Evolutionary conservation across 2,113 vertebrate species (phyloP).

Genomic region (Polypterus bichir): DNA sequence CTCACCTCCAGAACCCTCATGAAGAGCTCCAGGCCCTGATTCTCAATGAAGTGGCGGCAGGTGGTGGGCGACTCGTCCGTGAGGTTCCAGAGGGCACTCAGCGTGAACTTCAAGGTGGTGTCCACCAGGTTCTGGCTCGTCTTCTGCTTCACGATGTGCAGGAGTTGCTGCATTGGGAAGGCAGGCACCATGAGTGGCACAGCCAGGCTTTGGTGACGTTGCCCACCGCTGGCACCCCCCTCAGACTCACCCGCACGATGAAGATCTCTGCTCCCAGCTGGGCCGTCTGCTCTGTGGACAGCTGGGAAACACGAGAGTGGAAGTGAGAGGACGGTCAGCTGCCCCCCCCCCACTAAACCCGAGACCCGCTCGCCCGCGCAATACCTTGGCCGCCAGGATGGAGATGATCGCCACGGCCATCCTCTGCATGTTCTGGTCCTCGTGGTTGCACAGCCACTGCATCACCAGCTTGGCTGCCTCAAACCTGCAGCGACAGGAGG

Average conservation of each 20-base stretch:
- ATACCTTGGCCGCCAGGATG: conserved; percentile 92
- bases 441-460: conserved; percentile 98
- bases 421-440: conserved; percentile 98
- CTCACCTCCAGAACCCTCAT: conserved; percentile 92
- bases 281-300: conserved; percentile 94
- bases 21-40: conserved; percentile 92
- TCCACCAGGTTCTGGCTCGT: conserved; percentile 84
- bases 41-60: conserved; percentile 95
- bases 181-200: not conserved
- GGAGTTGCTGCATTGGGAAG: conserved; percentile 67
- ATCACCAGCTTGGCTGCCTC: conserved; percentile 97
- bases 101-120: conserved; percentile 91
- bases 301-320: conserved; percentile 40
- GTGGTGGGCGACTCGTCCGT: conserved; percentile 98
- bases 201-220: not conserved
- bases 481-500: conserved; percentile 55
- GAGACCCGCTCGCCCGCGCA: not conserved
- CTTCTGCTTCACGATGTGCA: conserved; percentile 96
- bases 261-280: conserved; percentile 90
- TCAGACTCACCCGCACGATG: conserved; percentile 78
- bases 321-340: not conserved
- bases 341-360: not conserved
- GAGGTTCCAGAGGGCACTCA: conserved; percentile 96
- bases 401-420: conserved; percentile 98
- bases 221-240: not conserved